Evolutionary conservation across 2,888 invertebrate species (phyloP), one percentile per base, ranked within the genome.

Genomic region (Meiosimyza decipiens): DNA sequence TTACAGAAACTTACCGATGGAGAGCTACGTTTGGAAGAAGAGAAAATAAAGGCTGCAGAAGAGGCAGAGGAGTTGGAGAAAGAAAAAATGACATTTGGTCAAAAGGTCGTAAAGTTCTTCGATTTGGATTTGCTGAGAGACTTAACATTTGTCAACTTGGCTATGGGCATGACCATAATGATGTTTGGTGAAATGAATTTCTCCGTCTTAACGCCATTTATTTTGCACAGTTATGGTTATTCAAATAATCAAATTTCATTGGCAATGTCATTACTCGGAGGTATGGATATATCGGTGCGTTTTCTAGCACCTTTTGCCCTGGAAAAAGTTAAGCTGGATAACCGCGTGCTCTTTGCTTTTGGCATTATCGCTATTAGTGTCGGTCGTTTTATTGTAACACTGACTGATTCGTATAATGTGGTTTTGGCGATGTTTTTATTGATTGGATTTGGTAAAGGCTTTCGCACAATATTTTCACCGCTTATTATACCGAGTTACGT

Each of bases 141-240:
- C 84, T 89, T 90, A 6, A 90, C 91, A 4, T 93, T 92, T 78
- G 89, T 93, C 6, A 93, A 92, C 79, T 86, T 93, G 57, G 91
- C 92, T 89, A 75, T 93, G 73, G 93, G 93, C 28, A 89, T 93
- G 77, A 92, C 92, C 15, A 86, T 93, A 60, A 92, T 92, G n/a
- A 91, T 91, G 83, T 93, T 93, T 79, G 91, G 90, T 22, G 93
- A 93, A 83, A 82, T 93, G 65, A 93, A 93, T 82, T 93, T 93
- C 84, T 92, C 93, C 0, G 89, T 93, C 63, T 82, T 93, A 67
- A 93, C 93, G 0, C 93, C 93, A 0, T 92, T 93, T 78, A 92
- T 93, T 71, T 86, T 93, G 6, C 89, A 90, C 50, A 92, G 92
- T 78, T 92, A 90, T 77, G 90, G 91, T 0, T 90, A 91, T 79